These are phyloP conservation scores for Trachymyrmex cornetzi DNA, from an alignment of 1,140 invertebrate genomes.

Conservation along the genomic window DNA sequence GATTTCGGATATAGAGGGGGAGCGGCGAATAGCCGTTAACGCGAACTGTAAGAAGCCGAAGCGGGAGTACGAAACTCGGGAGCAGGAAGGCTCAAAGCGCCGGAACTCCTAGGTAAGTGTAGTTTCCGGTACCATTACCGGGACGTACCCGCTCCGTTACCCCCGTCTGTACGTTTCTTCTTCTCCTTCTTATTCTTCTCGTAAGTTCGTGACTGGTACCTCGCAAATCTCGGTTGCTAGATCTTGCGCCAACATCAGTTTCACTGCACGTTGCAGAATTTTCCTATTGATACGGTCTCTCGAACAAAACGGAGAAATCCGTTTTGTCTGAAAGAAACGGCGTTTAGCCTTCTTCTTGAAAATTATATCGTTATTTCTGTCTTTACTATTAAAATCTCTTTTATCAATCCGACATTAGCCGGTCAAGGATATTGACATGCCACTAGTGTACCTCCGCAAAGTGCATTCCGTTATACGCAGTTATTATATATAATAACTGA, in stretches of 20 bases:
- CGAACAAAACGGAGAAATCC: background rate
- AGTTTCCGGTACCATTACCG: constrained; percentile 83
- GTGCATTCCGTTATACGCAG: background rate
- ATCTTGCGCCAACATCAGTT: background rate
- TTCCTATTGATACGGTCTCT: constrained; percentile 6
- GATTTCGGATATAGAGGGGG: constrained; percentile 77
- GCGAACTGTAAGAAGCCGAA: constrained; percentile 69
- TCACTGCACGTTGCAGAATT: background rate
- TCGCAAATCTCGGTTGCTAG: constrained; percentile 49
- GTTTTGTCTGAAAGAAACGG: background rate
- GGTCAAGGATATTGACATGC: background rate
- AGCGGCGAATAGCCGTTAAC: constrained; percentile 75
- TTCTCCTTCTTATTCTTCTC: constrained; percentile 56
- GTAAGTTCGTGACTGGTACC: constrained; percentile 54
- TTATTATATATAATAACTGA: background rate
- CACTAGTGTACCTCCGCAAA: background rate
- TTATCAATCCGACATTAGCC: background rate
- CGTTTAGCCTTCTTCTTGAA: background rate
- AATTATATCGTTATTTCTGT: background rate
- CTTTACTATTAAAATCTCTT: background rate
- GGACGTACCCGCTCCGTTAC: constrained; percentile 73
- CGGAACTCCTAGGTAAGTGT: constrained; percentile 83
- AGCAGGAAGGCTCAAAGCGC: constrained; percentile 76
- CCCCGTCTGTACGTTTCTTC: constrained; percentile 73
- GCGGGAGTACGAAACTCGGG: constrained; percentile 49